Percentiles rank a stretch among this genome's conserved stretches.
Conservation (phyloP, 2,888 invertebrate genomes). For the Dysmachus trigonus region DNA sequence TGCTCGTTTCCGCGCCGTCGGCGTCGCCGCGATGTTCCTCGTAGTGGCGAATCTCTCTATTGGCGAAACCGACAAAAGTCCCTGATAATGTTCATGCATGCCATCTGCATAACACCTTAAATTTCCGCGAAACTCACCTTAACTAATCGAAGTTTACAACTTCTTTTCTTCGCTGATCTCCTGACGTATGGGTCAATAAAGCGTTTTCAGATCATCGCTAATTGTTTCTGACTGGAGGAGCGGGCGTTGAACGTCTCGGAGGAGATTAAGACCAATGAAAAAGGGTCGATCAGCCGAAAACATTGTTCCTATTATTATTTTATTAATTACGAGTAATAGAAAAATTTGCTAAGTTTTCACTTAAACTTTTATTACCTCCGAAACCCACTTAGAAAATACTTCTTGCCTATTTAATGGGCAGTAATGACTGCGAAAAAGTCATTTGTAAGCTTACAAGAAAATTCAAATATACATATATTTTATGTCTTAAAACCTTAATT, state of each 20-base stretch:
- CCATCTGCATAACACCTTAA: slow-evolving; percentile 28
- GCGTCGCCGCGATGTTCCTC: background rate
- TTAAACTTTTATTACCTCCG: background rate
- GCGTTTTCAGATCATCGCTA: background rate
- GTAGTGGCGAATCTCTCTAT: background rate
- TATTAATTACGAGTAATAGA: background rate
- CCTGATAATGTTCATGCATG: slow-evolving; percentile 37
- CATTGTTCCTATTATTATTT: background rate
- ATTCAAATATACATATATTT: too few relatives aligned
- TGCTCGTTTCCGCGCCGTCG: background rate
- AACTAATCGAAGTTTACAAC: slow-evolving; percentile 45
- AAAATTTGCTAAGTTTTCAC: background rate
- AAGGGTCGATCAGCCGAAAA: background rate
- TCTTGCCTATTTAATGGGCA: too few relatives aligned
- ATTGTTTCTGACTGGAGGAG: background rate
- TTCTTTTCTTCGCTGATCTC: slow-evolving; percentile 34
- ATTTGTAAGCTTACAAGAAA: too few relatives aligned
- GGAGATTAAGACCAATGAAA: background rate
- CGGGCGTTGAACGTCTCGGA: background rate
- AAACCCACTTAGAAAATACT: too few relatives aligned
- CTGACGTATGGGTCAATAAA: background rate
- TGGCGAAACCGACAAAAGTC: slow-evolving; percentile 39
- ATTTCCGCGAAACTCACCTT: slow-evolving; percentile 43
- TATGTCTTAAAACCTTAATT: too few relatives aligned
- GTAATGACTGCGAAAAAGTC: too few relatives aligned